Percentiles rank a stretch among this genome's conserved stretches.
Evolutionary conservation across 2,113 vertebrate genomes (phyloP).

Genomic region (Alligator mississippiensis): DNA sequence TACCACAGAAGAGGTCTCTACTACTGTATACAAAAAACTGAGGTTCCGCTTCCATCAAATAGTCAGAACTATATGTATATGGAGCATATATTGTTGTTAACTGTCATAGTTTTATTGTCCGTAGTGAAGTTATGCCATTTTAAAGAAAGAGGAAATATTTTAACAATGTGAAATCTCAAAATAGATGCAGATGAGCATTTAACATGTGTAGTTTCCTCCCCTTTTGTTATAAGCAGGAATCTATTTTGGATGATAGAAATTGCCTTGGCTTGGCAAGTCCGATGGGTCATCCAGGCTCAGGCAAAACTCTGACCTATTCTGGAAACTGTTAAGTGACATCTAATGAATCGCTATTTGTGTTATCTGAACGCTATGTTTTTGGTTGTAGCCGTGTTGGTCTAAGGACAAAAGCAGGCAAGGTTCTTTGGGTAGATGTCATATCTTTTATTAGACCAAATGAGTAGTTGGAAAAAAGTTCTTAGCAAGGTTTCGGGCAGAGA

Average conservation of each 20-base stretch:
- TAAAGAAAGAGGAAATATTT: neutral
- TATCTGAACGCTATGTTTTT: neutral
- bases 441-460: too few relatives aligned
- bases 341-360: neutral
- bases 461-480: too few relatives aligned
- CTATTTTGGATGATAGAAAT: neutral
- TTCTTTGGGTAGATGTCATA: too few relatives aligned
- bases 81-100: neutral
- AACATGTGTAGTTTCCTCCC: neutral
- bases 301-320: too few relatives aligned
- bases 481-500: neutral
- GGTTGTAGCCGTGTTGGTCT: too few relatives aligned
- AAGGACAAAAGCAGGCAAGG: too few relatives aligned
- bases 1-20: neutral
- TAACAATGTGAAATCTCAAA: neutral
- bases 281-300: too few relatives aligned
- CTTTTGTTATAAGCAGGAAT: neutral
- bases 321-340: neutral
- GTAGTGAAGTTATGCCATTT: too few relatives aligned
- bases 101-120: neutral
- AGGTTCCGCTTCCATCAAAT: neutral
- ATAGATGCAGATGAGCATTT: neutral
- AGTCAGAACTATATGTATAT: neutral
- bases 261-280: too few relatives aligned
- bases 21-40: neutral